phyloP scores from a whole-genome alignment of 1,140 invertebrate genomes.

The Drosophila watanabei region DNA sequence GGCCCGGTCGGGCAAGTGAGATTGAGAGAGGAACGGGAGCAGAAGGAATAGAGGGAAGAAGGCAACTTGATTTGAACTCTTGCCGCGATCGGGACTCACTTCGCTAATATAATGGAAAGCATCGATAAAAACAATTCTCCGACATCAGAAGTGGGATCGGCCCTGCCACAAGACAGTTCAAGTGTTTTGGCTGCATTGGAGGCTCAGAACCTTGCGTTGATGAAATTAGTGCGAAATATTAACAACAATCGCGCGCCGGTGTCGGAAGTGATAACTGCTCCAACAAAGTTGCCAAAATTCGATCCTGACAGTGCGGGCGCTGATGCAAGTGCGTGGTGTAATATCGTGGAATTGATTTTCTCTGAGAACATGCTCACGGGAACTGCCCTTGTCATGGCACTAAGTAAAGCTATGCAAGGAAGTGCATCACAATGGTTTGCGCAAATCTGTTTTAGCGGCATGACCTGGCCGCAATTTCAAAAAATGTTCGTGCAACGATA shows the following conservation, averaged over 20 bases:
- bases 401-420: not conserved
- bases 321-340: constrained; percentile 1
- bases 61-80: too few relatives aligned
- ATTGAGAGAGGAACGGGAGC: too few relatives aligned
- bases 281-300: not conserved
- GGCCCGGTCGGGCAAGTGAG: too few relatives aligned
- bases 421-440: not conserved
- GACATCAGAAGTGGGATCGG: not conserved
- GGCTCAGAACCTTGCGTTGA: not conserved
- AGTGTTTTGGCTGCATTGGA: not conserved
- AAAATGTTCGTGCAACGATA: not conserved
- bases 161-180: not conserved
- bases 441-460: not conserved
- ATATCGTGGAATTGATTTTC: not conserved
- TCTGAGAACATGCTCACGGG: not conserved
- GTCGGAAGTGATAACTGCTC: not conserved
- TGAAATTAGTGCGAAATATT: not conserved
- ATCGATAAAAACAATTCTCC: not conserved
- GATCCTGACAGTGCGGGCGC: not conserved
- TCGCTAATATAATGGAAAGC: not conserved
- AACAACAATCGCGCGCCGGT: not conserved
- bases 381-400: not conserved
- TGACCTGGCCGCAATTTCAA: not conserved
- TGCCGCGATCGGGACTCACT: not conserved
- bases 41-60: too few relatives aligned